Evolutionary conservation across 1,140 invertebrate genomes (phyloP), one percentile per base, ranked within the genome.

Genomic region (Acyrthosiphon pisum): DNA sequence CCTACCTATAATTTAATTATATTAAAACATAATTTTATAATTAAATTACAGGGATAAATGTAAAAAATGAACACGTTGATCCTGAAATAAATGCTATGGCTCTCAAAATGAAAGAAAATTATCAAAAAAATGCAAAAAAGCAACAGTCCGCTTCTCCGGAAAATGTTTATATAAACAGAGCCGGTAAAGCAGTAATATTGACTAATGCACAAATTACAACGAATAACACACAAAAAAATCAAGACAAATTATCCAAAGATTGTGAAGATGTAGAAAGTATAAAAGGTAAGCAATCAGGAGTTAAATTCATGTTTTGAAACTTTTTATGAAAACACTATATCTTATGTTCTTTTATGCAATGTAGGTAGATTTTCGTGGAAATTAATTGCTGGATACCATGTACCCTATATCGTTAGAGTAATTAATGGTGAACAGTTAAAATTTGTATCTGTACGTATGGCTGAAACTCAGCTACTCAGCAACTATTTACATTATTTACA

Each of bases 371-470:
- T 99, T 95, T 98, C 98, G 50, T 99, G 98, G 98, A 97, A 97
- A 46, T 97, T 97, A 93, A 96, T 99, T 88, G 98, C 98, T 84
- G 97, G 97, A 94, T 96, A 96, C 93, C 0, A 56, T 3, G 97
- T 99, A 94, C 98, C 98, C 3, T 98, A 97, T 94, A 98, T 99
- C 93, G 97, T 97, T 94, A 96, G 98, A 23, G 2, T n/a, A 46
- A 56, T 86, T 7, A 53, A 93, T 86, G 96, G 96, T 26, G 96
- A 96, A 87, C 96, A 96, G 86, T 98, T 98, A 94, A 98, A 98
- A 95, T 99, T 98, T 95, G 98, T 98, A 95, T 97, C 98, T n/a
- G 98, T 99, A 81, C 96, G 98, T 60, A 98, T 99, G 96, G 97
- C 99, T 84, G 98, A 99, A 95, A 96, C 97, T 94, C 98, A 98